These are phyloP conservation scores for Ctenicera cuprea DNA, from an alignment of 2,888 invertebrate genomes.

Conservation along the genomic window DNA sequence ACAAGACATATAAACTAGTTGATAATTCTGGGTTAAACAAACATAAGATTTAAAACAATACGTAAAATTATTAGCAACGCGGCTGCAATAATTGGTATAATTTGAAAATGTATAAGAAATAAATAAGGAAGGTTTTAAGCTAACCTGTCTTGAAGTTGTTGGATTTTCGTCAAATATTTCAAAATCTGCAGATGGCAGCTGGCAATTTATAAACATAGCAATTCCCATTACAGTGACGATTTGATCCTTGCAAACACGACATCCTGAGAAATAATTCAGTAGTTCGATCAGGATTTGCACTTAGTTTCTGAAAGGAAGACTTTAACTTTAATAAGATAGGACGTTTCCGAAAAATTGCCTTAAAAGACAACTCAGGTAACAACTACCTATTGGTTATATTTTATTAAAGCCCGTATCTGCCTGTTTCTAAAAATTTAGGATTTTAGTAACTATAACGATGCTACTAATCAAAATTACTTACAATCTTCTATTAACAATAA, in stretches of 20 bases:
- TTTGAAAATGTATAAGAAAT: too few species aligned
- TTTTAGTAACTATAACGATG: too few species aligned
- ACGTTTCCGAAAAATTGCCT: conserved; percentile 2
- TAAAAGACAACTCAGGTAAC: neutral
- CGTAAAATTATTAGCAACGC: too few species aligned
- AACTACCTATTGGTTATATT: too few species aligned
- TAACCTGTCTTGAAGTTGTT: neutral
- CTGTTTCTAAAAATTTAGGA: too few species aligned
- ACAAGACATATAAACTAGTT: too few species aligned
- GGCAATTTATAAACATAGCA: conserved; percentile 40
- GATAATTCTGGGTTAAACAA: too few species aligned
- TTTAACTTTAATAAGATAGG: neutral
- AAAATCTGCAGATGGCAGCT: conserved; percentile 22
- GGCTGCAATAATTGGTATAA: too few species aligned
- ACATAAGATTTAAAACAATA: too few species aligned
- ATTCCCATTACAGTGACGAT: conserved; percentile 44
- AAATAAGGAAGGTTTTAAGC: neutral
- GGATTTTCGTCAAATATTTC: conserved; percentile 23
- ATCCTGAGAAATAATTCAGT: conserved; percentile 44
- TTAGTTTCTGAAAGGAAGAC: conserved; percentile 23
- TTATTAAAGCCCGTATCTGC: too few species aligned
- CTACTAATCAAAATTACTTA: too few species aligned
- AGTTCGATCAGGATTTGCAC: conserved; percentile 45
- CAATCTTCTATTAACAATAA: neutral
- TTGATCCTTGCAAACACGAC: conserved; percentile 44